Conservation (phyloP, 2,888 invertebrate species). For the Eubasilissa splendida region DNA sequence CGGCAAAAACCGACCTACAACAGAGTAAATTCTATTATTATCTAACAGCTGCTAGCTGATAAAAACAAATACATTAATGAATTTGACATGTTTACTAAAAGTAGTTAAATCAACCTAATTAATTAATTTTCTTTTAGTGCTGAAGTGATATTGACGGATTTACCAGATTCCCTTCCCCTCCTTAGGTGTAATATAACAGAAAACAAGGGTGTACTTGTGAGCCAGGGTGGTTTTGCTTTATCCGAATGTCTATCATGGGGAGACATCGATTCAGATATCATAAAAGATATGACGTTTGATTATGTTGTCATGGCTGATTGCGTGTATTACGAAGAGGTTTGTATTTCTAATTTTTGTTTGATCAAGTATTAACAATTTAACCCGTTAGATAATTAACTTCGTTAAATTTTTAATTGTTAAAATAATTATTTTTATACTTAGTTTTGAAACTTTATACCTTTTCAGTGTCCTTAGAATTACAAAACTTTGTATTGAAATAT, state of each 20-base stretch:
- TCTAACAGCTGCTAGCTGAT: no score
- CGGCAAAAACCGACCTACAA: no score
- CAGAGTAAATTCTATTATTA: no score
- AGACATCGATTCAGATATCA: conserved; percentile 66
- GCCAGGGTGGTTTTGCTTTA: conserved; percentile 72
- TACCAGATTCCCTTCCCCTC: conserved; percentile 76
- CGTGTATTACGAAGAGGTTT: conserved; percentile 75
- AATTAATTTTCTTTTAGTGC: conserved; percentile 68
- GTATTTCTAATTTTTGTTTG: conserved; percentile 57
- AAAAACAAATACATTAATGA: no score
- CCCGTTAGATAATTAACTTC: no score
- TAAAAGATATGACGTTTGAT: conserved; percentile 69
- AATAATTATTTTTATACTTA: no score
- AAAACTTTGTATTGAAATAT: no score
- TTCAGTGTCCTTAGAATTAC: no score
- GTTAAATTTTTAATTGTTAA: no score
- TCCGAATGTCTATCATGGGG: conserved; percentile 77
- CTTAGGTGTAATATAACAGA: conserved; percentile 75
- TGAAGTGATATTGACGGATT: conserved; percentile 78
- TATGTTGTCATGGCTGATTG: conserved; percentile 75
- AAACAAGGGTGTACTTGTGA: conserved; percentile 72
- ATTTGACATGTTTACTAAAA: no score
- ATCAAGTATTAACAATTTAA: neutral
- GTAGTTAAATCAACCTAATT: no score
- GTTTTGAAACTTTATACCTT: no score